Percentiles rank a stretch among this genome's conserved stretches.
Evolutionary conservation across 2,888 invertebrate species (phyloP).

Genomic region (Caenorhabditis afra): DNA sequence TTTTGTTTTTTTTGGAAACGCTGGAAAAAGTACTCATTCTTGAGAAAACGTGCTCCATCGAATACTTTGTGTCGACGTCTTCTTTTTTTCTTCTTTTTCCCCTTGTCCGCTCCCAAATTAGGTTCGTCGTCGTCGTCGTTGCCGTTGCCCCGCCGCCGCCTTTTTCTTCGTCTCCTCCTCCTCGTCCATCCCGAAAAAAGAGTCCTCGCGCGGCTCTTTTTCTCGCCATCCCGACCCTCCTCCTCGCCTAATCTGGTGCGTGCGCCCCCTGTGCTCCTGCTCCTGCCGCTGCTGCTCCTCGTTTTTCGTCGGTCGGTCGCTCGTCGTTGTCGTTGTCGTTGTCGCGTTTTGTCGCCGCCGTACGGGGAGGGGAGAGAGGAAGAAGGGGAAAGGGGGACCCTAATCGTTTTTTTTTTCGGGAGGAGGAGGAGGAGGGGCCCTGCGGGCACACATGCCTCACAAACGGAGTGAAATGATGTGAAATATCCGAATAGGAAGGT

Average conservation of each 20-base stretch:
- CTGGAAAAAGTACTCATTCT: background rate
- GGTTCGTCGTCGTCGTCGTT: constrained; percentile 34
- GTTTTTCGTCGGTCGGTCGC: too few species aligned
- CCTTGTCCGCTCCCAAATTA: constrained; percentile 31
- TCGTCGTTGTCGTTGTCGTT: too few species aligned
- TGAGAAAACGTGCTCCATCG: background rate
- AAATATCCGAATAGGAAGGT: constrained; percentile 24
- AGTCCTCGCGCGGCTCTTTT: constrained; percentile 9
- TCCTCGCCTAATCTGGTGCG: background rate
- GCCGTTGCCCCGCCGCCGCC: too few species aligned
- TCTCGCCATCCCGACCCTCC: constrained; percentile 10
- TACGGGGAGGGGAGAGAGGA: too few species aligned
- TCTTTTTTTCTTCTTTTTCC: constrained; percentile 12
- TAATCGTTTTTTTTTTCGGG: constrained; percentile 44
- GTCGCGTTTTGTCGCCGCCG: too few species aligned
- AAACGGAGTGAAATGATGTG: constrained; percentile 36
- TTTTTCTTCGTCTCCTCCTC: background rate
- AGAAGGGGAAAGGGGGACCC: constrained; percentile 8
- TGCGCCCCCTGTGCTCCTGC: background rate
- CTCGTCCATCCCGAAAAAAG: background rate
- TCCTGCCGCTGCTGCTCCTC: too few species aligned
- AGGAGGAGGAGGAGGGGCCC: background rate
- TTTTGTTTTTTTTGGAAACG: background rate
- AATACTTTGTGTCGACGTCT: background rate
- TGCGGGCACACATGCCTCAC: constrained; percentile 4